Conservation (phyloP, 2,797 vertebrate genomes). For the Poeciliopsis turneri region DNA sequence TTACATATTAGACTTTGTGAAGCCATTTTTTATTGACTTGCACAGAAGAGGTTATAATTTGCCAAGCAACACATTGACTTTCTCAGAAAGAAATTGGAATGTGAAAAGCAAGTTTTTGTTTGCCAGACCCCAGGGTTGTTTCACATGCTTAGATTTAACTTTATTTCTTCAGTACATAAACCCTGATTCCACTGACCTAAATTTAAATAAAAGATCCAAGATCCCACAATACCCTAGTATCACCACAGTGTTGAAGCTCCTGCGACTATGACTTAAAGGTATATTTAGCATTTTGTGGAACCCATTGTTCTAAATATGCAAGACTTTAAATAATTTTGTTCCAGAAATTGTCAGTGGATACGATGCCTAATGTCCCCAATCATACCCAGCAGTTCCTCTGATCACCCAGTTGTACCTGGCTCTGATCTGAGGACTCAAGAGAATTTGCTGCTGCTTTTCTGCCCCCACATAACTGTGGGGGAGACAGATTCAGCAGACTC, state of each 20-base stretch:
- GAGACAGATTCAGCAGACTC: neutral
- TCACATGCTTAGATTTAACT: neutral
- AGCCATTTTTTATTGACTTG: neutral
- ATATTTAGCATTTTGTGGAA: neutral
- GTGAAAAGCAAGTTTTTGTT: neutral
- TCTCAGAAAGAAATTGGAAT: neutral
- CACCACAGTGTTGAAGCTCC: neutral
- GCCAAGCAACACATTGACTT: neutral
- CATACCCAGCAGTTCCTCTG: conserved; percentile 4
- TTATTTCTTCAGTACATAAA: neutral
- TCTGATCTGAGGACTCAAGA: neutral
- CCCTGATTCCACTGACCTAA: neutral
- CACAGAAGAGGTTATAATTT: neutral
- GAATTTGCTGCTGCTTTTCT: neutral
- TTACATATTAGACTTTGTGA: neutral
- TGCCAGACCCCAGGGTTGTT: neutral
- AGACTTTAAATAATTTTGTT: conserved; percentile 1
- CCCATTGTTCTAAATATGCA: neutral
- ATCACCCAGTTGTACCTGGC: neutral
- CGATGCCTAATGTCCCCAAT: neutral
- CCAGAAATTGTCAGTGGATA: neutral
- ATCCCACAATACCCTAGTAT: neutral
- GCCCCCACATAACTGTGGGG: too few species aligned
- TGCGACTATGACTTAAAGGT: neutral
- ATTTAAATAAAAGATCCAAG: neutral